phyloP scores from a whole-genome alignment of 2,113 vertebrate species.

The Psophia crepitans region DNA sequence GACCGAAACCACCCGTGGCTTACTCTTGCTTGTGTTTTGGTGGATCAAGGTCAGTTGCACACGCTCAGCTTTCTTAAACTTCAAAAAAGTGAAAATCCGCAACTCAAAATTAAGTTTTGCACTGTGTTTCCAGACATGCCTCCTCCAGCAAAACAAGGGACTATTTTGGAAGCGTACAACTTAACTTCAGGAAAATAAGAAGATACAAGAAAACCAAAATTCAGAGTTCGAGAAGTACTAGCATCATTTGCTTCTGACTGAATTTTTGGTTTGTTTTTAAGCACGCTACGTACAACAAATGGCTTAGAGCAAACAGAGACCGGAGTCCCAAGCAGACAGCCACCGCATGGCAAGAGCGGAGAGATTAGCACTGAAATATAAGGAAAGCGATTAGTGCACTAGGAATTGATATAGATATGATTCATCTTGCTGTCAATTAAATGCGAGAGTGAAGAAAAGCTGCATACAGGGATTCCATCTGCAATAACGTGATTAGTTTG shows the following conservation, averaged over 20 bases:
- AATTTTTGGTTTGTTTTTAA: not conserved
- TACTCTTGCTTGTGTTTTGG: fast-evolving
- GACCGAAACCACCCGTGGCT: fast-evolving
- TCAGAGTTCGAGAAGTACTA: not conserved
- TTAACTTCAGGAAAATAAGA: not conserved
- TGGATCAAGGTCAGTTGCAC: not conserved
- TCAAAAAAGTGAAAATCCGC: not conserved
- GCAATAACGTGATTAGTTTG: slow-evolving; percentile 41
- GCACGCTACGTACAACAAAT: not conserved
- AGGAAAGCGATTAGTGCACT: not conserved
- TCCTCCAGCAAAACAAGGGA: not conserved
- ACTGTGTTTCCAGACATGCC: fast-evolving
- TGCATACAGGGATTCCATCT: slow-evolving; percentile 53
- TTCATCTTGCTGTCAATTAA: slow-evolving; percentile 59
- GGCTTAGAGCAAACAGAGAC: not conserved
- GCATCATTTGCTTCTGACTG: not conserved
- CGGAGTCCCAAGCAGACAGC: not conserved
- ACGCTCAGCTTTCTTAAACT: not conserved
- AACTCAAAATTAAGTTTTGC: not conserved
- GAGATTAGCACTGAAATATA: not conserved
- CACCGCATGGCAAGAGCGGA: not conserved
- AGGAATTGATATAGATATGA: slow-evolving; percentile 54
- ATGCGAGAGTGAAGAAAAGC: slow-evolving; percentile 52
- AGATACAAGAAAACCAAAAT: not conserved
- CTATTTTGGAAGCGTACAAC: not conserved